These are phyloP conservation scores for Drosophila kohkoa DNA, from an alignment of 1,140 invertebrate genomes.

Conservation along the genomic window DNA sequence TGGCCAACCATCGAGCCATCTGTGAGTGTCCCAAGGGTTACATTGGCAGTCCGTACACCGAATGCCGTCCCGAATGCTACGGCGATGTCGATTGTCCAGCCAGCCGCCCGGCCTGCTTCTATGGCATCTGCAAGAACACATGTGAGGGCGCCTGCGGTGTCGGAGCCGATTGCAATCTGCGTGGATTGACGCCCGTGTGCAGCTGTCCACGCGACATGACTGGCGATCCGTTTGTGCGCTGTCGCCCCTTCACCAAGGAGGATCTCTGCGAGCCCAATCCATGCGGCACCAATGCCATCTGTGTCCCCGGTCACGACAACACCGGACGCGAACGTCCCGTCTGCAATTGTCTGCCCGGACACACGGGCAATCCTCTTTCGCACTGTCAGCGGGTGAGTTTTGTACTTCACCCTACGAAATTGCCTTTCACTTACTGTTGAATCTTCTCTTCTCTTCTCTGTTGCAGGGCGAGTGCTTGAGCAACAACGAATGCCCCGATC, in stretches of 20 bases:
- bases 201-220: conserved; percentile 94
- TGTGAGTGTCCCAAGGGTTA: conserved; percentile 94
- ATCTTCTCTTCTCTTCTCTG: neutral
- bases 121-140: conserved; percentile 92
- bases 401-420: neutral
- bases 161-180: conserved; percentile 88
- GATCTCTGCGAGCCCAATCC: conserved; percentile 94
- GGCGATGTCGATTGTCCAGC: conserved; percentile 90
- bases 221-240: conserved; percentile 93
- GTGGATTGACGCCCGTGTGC: conserved; percentile 92
- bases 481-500: conserved; percentile 90
- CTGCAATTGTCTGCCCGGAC: conserved; percentile 90
- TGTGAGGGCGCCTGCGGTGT: conserved; percentile 92
- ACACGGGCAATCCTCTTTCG: conserved; percentile 91
- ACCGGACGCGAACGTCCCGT: conserved; percentile 91
- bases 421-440: neutral
- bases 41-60: conserved; percentile 90
- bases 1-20: conserved; percentile 90
- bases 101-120: conserved; percentile 91
- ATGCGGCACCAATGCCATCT: conserved; percentile 93
- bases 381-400: conserved; percentile 87
- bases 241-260: conserved; percentile 92
- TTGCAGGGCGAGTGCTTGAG: conserved; percentile 90
- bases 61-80: conserved; percentile 91
- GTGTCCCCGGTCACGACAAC: conserved; percentile 92